Base-by-base conservation (phyloP, 2,797 vertebrate species). In the Sebastiscus albofasciatus region DNA sequence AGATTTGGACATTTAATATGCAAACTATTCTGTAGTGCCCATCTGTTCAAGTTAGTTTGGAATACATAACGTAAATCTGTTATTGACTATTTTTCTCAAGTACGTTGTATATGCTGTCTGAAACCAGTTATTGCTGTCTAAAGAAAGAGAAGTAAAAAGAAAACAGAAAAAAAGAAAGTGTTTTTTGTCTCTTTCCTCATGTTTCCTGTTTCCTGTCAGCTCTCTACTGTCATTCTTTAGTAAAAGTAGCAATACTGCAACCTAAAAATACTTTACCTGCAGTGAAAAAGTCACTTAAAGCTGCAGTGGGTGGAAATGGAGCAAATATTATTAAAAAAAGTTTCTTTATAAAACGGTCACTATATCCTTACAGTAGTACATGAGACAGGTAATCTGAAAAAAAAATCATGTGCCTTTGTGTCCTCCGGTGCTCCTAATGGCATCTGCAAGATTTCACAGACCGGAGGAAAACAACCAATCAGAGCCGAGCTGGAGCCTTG, bases 41-140 rank as follows among this genome's bases (percentile, higher is more conserved):
- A 75, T 80, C 59, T 81, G 81, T 69, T 82, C 64, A 80, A 67
- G 34, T 67, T 58, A 27, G 22, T 26, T 16, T 71, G 49, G 64
- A 22, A 65, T 16, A 64, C 33, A 61, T 14, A 54, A 69, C 24
- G 12, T n/a, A 42, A 59, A 24, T 33, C 18, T 64, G 14, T 68
- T 66, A 54, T n/a, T 70, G 18, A 49, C 16, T 54, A 24, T 69
- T 68, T 24, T 64, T 8, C 31, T 75, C 55, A 70, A 54, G 29
- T 13, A 46, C 5, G n/a, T 20, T 54, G 36, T 68, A 22, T 65
- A 34, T 66, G 13, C 13, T 42, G 33, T 64, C n/a, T 11, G 12
- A 59, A 29, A 64, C 2, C 13, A 58, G 18, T 64, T 39, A 52
- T 27, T 34, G 20, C 26, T 36, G 11, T 29, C 31, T 31, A 33